A percentile compares a stretch with the other conserved stretches of the same genome.
These are phyloP conservation scores for Percopsis transmontana DNA, from an alignment of 2,113 vertebrate genomes.

Conservation along the genomic window DNA sequence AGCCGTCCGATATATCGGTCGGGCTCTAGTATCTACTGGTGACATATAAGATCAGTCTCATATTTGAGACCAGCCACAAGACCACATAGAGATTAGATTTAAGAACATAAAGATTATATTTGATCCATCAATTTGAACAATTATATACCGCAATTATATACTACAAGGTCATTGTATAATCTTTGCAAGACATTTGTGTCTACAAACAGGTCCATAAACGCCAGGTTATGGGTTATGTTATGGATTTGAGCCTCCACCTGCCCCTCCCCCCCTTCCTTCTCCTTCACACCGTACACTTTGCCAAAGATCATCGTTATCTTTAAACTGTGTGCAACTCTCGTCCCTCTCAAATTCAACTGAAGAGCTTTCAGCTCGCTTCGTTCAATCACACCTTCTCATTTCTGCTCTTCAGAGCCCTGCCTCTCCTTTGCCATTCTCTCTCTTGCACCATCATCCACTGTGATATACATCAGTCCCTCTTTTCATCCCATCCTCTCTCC, in stretches of 20 bases:
- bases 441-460: conserved; percentile 41
- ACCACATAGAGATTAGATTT: too few relatives aligned
- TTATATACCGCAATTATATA: too few relatives aligned
- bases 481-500: conserved; percentile 6
- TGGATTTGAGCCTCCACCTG: not conserved
- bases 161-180: too few relatives aligned
- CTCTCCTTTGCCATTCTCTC: conserved; percentile 37
- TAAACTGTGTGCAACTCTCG: conserved; percentile 12
- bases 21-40: too few relatives aligned
- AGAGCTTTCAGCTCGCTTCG: conserved; percentile 9
- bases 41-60: too few relatives aligned
- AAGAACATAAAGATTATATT: too few relatives aligned
- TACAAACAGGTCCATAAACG: too few relatives aligned
- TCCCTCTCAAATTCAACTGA: conserved; percentile 15
- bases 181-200: too few relatives aligned
- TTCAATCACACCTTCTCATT: conserved; percentile 37
- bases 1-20: too few relatives aligned
- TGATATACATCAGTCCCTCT: conserved; percentile 15
- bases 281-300: conserved; percentile 13
- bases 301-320: conserved; percentile 27
- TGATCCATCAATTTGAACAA: too few relatives aligned
- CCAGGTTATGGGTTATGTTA: conserved; percentile 5
- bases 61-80: too few relatives aligned
- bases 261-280: not conserved
- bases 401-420: conserved; percentile 7